Base-by-base conservation (phyloP, 2,888 invertebrate genomes). In the Euphydryas editha region DNA sequence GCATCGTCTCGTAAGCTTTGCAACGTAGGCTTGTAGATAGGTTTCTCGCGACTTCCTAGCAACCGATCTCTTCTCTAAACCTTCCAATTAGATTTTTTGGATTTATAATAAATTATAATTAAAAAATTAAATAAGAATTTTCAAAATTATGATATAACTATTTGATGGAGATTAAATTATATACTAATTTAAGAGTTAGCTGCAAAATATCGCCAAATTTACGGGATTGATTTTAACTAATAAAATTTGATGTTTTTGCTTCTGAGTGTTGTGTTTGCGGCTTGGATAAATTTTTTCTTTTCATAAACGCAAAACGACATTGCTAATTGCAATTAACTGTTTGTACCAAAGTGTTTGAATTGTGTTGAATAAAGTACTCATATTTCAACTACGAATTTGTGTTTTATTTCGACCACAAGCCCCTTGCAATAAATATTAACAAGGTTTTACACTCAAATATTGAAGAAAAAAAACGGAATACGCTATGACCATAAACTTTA, bases 281-380 rank as follows among this genome's bases (percentile, higher is more conserved):
- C 85, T 84, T 83, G 73, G 79, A 81, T 78, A 78, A 76, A 77
- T 78, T 77, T 75, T 79, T 74, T 76, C 81, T 76, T 76, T 77
- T 76, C 80, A 79, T 81, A 80, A 77, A 78, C 76, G 84, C 81
- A 80, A 81, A 81, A 81, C 76, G 76, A 84, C 80, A 83, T 82
- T 81, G 87, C 87, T 86, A 81, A 84, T 82, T 83, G 84, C 90
- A 86, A 86, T 86, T 87, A 89, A 90, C 87, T 85, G 85, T 90
- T 88, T 92, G 92, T 93, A 93, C 93, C 93, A 93, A 93, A 93
- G 93, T 92, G 91, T 92, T 93, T 90, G 90, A 91, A 88, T 92
- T 93, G 91, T 92, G 88, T 92, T 92, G 85, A 93, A 93, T 92
- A 91, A 91, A 93, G 84, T 92, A 93, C 86, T 90, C 90, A 88